A percentile compares a stretch with the other conserved stretches of the same genome.
phyloP scores from a whole-genome alignment of 1,140 invertebrate species.

The Sycophila sp. region DNA sequence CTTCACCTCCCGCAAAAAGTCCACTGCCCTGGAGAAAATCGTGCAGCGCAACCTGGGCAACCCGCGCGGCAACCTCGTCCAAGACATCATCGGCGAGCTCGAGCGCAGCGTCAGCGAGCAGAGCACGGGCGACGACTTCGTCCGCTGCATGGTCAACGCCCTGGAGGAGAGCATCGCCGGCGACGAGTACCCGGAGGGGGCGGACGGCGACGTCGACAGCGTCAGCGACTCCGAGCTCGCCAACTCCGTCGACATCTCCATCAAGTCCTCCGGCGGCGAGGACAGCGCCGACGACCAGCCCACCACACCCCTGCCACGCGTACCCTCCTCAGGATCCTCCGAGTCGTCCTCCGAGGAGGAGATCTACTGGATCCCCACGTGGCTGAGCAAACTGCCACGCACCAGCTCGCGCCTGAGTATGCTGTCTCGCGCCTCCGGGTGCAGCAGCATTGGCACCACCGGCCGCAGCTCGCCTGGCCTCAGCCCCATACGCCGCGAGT shows the following conservation, averaged over 20 bases:
- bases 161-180: background rate
- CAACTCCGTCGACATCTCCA: slow-evolving; percentile 21
- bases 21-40: background rate
- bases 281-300: background rate
- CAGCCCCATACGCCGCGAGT: slow-evolving; percentile 43
- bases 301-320: background rate
- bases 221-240: slow-evolving; percentile 13
- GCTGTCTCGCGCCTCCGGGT: slow-evolving; percentile 1
- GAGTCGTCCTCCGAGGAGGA: background rate
- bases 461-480: slow-evolving; percentile 18
- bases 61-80: background rate
- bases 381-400: slow-evolving; percentile 33
- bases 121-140: background rate
- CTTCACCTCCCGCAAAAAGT: slow-evolving; percentile 8
- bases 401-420: slow-evolving; percentile 44
- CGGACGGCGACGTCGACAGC: background rate
- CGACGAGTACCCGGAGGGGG: background rate
- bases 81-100: slow-evolving; percentile 22
- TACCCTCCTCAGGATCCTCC: background rate
- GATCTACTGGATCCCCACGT: slow-evolving; percentile 44
- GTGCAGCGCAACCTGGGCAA: background rate
- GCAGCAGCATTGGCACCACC: background rate
- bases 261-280: slow-evolving; percentile 17
- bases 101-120: background rate
- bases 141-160: background rate